Conservation (phyloP, 2,797 vertebrate species). For the Amblyraja radiata region DNA sequence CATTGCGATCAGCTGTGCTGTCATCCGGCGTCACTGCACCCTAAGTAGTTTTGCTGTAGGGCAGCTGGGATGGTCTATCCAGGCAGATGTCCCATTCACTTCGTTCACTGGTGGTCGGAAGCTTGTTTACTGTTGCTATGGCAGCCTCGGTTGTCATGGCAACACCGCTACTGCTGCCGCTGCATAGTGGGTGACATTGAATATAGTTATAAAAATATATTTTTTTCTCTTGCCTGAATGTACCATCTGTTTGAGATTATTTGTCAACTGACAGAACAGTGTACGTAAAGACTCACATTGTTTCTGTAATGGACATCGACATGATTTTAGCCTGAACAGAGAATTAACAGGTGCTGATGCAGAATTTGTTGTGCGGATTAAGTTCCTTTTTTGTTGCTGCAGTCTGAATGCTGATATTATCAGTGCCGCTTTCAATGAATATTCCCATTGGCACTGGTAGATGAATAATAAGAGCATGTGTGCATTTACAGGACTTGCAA, state of each 20-base stretch:
- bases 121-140: constrained; percentile 69
- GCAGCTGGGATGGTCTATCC: constrained; percentile 58
- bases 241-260: constrained; percentile 62
- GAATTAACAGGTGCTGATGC: constrained; percentile 46
- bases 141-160: constrained; percentile 66
- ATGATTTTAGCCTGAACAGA: constrained; percentile 17
- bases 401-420: constrained; percentile 29
- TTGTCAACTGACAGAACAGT: constrained; percentile 51
- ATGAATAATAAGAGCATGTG: constrained; percentile 9
- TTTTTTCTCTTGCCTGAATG: constrained; percentile 54
- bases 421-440: background rate
- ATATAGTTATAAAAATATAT: constrained; percentile 69
- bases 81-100: constrained; percentile 76
- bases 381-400: constrained; percentile 42
- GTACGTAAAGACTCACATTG: constrained; percentile 41
- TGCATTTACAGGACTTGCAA: constrained; percentile 7
- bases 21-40: constrained; percentile 50
- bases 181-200: constrained; percentile 58
- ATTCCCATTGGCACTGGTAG: background rate
- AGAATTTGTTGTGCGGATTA: constrained; percentile 50
- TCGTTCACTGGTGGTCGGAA: constrained; percentile 59
- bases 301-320: background rate
- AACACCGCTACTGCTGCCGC: constrained; percentile 51
- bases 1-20: constrained; percentile 56
- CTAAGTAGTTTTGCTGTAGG: constrained; percentile 58